Evolutionary conservation across 1,140 invertebrate species (phyloP), one percentile per base, ranked within the genome.

Genomic region (Micrasema minimum): DNA sequence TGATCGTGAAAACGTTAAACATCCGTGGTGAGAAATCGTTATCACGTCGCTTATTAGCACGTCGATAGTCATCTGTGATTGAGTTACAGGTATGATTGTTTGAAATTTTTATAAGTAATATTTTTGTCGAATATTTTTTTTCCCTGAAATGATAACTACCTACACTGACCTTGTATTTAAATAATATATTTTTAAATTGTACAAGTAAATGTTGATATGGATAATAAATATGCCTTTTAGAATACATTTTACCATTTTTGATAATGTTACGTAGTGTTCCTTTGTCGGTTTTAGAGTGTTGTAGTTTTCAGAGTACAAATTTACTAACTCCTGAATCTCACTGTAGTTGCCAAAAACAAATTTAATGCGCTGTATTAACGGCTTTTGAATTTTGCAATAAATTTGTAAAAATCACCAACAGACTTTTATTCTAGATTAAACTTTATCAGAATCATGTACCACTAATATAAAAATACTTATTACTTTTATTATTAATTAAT

Each of bases 331-430:
- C 11, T 31, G 14, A 14, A 35, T 37, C n/a, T 55, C 51, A 55
- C 14, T 12, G 51, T 55, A 55, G 51, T 55, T 26, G 26, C 26
- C 51, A n/a, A 55, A 23, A 55, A 31, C 2, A 55, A 2, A 48
- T 12, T 16, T 48, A 37, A 9, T 31, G 26, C 6, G 7, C 26
- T 53, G 23, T 23, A n/a, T 14, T 6, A 37, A 55, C 11, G 22
- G 57, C 57, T 61, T 61, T 61, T 61, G 18, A 10, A 41, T 61
- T 38, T 61, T 61, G 57, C 20, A 61, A 61, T 61, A 61, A 61
- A 61, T 64, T 64, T 64, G 12, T 64, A 64, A 64, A 62, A 55
- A 31, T 55, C 31, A 14, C 59, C 20, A 20, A 43, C 3, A 23
- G 18, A 48, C 20, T 31, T 2, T 57, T 57, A 43, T 46, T 46